phyloP scores from a whole-genome alignment of 2,888 invertebrate genomes.

The Choristoneura rosaceana region DNA sequence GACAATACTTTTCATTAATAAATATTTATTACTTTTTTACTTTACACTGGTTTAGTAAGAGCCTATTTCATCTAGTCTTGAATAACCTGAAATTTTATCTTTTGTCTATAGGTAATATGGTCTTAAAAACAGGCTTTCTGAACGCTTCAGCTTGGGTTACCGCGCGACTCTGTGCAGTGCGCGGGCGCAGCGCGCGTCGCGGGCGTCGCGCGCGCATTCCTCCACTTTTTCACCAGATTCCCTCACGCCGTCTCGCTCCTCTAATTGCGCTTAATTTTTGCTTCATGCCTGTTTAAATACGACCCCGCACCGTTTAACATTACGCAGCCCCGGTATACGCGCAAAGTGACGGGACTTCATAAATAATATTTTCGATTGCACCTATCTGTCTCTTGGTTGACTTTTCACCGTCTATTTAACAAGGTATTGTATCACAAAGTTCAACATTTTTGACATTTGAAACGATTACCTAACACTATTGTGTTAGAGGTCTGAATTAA shows the following conservation, averaged over 20 bases:
- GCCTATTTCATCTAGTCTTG: too few relatives aligned
- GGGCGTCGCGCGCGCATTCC: constrained; percentile 69
- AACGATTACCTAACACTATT: constrained; percentile 31
- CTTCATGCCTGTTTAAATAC: constrained; percentile 80
- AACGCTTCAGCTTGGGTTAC: not conserved
- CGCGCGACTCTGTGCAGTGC: constrained; percentile 25
- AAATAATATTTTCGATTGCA: constrained; percentile 15
- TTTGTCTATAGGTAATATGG: too few relatives aligned
- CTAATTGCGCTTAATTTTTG: constrained; percentile 81
- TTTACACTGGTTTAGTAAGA: too few relatives aligned
- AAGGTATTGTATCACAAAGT: constrained; percentile 21
- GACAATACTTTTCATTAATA: too few relatives aligned
- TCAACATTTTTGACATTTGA: constrained; percentile 37
- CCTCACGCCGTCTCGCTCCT: constrained; percentile 72
- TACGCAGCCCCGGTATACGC: constrained; percentile 47
- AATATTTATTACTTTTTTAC: too few relatives aligned
- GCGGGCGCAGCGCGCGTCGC: constrained; percentile 56
- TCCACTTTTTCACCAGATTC: constrained; percentile 73
- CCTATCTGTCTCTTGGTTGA: constrained; percentile 7
- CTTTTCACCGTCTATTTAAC: not conserved
- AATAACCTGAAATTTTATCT: too few relatives aligned
- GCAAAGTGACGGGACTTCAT: constrained; percentile 14
- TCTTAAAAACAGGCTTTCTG: too few relatives aligned
- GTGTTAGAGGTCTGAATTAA: constrained; percentile 31
- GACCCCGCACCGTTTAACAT: constrained; percentile 63